phyloP scores from a whole-genome alignment of 2,113 vertebrate species.

The Grammomys dolichurus region DNA sequence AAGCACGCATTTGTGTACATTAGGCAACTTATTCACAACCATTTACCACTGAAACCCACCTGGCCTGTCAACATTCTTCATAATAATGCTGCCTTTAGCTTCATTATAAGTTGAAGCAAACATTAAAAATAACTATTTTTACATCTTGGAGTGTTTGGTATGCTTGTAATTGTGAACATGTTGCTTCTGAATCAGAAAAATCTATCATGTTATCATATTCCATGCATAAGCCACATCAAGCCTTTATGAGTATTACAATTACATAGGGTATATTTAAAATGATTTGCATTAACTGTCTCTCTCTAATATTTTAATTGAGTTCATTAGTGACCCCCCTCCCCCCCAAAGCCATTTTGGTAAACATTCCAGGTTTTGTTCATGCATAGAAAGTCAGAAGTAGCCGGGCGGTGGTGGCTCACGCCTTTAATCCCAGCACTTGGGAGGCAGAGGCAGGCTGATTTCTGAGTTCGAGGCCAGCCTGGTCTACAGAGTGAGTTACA shows the following conservation, averaged over 20 bases:
- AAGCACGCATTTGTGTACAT: not conserved
- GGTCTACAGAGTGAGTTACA: no score
- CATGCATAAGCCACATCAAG: not conserved
- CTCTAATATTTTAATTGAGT: not conserved
- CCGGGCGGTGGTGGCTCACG: no score
- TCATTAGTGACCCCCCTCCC: not conserved
- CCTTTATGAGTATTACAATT: not conserved
- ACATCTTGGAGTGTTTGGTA: not conserved
- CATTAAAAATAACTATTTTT: not conserved
- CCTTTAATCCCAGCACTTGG: no score
- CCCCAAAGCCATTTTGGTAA: not conserved
- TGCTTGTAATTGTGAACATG: not conserved
- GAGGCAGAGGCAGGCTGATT: no score
- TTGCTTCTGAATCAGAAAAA: not conserved
- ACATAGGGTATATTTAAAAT: not conserved
- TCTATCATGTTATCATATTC: not conserved
- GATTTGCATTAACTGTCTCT: not conserved
- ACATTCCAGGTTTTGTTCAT: not conserved
- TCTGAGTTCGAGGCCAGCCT: no score
- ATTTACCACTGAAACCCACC: not conserved
- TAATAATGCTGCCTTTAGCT: not conserved
- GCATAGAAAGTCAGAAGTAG: not conserved
- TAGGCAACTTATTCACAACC: not conserved
- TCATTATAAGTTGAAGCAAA: not conserved
- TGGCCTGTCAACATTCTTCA: not conserved